Percentiles rank a stretch among this genome's conserved stretches.
These are phyloP conservation scores for Chlorodrepanis virens DNA, from an alignment of 2,113 vertebrate genomes.

Conservation along the genomic window DNA sequence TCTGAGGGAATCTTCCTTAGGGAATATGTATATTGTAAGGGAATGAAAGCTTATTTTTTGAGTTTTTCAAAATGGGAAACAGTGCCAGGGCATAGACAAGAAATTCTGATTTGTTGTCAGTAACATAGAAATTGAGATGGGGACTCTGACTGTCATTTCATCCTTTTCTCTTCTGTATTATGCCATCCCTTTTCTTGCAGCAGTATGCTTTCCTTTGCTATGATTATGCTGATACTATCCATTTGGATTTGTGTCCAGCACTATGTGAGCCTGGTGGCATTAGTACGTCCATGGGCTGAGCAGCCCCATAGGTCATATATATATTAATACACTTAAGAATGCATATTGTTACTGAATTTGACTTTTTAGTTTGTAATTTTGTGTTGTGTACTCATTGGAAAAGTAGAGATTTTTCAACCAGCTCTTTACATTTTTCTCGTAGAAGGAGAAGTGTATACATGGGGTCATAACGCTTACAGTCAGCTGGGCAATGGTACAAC, in stretches of 20 bases:
- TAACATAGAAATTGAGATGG: neutral
- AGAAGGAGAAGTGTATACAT: slow-evolving; percentile 97
- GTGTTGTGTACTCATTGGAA: neutral
- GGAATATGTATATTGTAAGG: neutral
- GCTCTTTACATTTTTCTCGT: slow-evolving; percentile 13
- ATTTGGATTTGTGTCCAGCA: neutral
- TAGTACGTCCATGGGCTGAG: neutral
- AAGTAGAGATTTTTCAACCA: neutral
- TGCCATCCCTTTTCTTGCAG: neutral
- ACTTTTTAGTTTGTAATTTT: neutral
- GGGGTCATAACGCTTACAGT: slow-evolving; percentile 97
- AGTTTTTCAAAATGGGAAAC: neutral
- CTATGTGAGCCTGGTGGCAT: neutral
- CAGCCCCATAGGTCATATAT: neutral
- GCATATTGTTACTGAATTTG: neutral
- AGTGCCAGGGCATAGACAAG: neutral
- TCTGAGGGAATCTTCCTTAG: neutral
- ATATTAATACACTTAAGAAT: neutral
- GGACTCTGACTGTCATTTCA: neutral
- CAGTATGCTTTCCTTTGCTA: neutral
- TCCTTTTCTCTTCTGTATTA: neutral
- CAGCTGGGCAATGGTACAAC: slow-evolving; percentile 95
- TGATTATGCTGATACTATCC: neutral
- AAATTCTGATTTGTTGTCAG: neutral
- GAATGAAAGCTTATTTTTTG: neutral